phyloP scores from a whole-genome alignment of 2,797 vertebrate genomes.

The Catharus ustulatus region DNA sequence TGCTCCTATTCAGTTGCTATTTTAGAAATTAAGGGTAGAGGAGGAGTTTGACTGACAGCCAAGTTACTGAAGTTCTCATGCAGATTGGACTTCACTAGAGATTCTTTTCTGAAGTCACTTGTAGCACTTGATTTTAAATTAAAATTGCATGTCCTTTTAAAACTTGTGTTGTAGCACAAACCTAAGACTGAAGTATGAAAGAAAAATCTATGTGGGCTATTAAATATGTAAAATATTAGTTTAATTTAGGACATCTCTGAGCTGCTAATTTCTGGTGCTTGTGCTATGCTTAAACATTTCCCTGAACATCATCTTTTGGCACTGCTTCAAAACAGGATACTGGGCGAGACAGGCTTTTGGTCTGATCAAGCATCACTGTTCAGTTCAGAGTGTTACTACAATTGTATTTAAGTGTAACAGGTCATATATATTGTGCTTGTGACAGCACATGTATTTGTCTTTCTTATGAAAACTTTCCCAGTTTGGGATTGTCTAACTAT shows the following conservation, averaged over 20 bases:
- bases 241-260: neutral
- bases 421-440: neutral
- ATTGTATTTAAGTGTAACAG: neutral
- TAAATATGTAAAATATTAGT: neutral
- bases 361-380: neutral
- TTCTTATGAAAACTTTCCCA: neutral
- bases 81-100: neutral
- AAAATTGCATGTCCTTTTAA: neutral
- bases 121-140: neutral
- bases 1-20: neutral
- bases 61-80: neutral
- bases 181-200: neutral
- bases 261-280: neutral
- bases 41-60: constrained; percentile 23
- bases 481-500: neutral
- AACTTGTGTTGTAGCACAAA: neutral
- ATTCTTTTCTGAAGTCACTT: neutral
- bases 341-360: neutral
- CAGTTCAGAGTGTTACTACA: neutral
- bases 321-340: neutral
- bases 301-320: neutral
- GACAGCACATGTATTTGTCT: neutral
- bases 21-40: neutral
- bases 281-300: neutral
- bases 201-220: neutral